Conservation (phyloP, 2,113 vertebrate species). For the Pampusana beccarii region DNA sequence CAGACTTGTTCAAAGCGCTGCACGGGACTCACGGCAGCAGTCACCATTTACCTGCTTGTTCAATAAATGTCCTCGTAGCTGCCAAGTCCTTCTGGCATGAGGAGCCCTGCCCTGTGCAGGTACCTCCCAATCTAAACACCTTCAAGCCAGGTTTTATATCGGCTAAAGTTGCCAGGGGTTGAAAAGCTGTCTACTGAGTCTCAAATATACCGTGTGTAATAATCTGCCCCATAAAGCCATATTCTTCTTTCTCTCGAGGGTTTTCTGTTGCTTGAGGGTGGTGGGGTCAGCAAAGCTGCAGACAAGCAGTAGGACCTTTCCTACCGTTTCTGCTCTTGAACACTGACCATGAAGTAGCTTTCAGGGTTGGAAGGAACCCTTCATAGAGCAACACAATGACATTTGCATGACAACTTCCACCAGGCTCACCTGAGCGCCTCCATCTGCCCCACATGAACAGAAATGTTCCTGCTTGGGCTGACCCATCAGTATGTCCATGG, state of each 20-base stretch:
- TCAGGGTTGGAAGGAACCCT: not conserved
- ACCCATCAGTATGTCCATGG: not conserved
- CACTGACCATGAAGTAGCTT: not conserved
- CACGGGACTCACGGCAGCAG: not conserved
- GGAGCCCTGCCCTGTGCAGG: not conserved
- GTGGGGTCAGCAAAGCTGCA: not conserved
- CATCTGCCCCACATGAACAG: not conserved
- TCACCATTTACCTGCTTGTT: not conserved
- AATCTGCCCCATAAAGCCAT: not conserved
- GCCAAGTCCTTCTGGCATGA: not conserved
- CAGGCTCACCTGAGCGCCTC: not conserved
- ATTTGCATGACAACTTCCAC: not conserved
- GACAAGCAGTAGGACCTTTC: not conserved
- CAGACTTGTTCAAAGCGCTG: not conserved
- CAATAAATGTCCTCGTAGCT: not conserved
- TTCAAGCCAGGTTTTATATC: not conserved
- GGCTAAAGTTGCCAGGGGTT: not conserved
- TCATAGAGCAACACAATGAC: not conserved
- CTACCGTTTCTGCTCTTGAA: not conserved
- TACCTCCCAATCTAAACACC: not conserved
- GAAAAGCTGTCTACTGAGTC: not conserved
- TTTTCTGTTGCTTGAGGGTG: rapidly evolving
- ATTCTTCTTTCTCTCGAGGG: not conserved
- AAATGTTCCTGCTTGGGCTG: not conserved
- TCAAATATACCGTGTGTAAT: not conserved